Percentiles rank a stretch among this genome's conserved stretches.
Evolutionary conservation across 2,113 vertebrate genomes (phyloP).

Genomic region (Crotalus horridus): DNA sequence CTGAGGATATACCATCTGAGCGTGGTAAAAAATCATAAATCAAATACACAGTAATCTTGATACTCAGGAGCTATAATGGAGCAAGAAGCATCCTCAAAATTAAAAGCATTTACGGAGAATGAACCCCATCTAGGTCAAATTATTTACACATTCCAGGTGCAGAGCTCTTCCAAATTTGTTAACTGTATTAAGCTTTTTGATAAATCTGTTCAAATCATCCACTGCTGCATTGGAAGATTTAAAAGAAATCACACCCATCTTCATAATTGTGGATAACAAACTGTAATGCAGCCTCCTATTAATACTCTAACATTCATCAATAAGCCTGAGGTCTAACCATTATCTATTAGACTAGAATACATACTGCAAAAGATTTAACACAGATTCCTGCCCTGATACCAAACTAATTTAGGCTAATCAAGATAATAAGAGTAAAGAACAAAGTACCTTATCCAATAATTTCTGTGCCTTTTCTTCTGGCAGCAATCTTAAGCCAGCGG

Average conservation of each 20-base stretch:
- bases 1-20: not conserved
- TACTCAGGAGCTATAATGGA: not conserved
- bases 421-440: not conserved
- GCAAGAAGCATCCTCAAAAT: not conserved
- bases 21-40: not conserved
- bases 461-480: slow-evolving; percentile 84
- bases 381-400: not conserved
- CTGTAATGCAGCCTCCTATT: not conserved
- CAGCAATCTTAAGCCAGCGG: slow-evolving; percentile 87
- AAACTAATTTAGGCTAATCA: not conserved
- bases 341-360: not conserved
- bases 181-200: not conserved
- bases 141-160: not conserved
- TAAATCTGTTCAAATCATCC: not conserved
- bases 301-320: not conserved
- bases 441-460: slow-evolving; percentile 78
- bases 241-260: not conserved
- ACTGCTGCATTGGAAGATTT: not conserved
- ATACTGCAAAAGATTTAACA: not conserved
- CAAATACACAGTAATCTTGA: not conserved
- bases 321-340: not conserved
- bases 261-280: not conserved
- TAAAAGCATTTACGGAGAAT: not conserved
- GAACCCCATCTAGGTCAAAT: not conserved
- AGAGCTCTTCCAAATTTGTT: not conserved